Evolutionary conservation across 2,888 invertebrate species (phyloP).

Genomic region (Sicus ferrugineus): DNA sequence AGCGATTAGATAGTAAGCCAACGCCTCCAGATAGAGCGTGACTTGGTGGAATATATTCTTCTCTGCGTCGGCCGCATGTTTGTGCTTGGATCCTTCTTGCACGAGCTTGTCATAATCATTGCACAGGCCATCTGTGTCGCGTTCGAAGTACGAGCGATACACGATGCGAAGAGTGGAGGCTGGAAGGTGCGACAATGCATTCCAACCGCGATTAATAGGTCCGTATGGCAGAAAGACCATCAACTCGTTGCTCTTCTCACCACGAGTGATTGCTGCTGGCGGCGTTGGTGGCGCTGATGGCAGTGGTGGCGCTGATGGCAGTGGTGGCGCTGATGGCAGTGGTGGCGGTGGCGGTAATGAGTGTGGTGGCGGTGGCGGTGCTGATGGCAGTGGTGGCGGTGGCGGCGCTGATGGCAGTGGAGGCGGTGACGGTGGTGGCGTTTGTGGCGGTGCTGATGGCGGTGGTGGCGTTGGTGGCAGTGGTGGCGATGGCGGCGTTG

Average conservation of each 20-base stretch:
- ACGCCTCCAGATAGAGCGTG: slow-evolving; percentile 91
- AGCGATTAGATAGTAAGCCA: slow-evolving; percentile 89
- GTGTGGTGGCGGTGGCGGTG: too few relatives aligned
- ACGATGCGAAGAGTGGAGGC: slow-evolving; percentile 49
- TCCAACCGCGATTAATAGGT: not conserved
- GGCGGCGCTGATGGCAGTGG: too few relatives aligned
- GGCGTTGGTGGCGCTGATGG: too few relatives aligned
- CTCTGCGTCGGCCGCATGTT: slow-evolving; percentile 86
- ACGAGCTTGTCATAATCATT: slow-evolving; percentile 70
- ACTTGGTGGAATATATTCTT: slow-evolving; percentile 84
- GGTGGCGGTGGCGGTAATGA: slow-evolving; percentile 39
- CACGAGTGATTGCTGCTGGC: slow-evolving; percentile 34
- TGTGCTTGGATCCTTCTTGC: slow-evolving; percentile 83
- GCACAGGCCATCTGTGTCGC: slow-evolving; percentile 57
- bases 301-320: slow-evolving; percentile 39
- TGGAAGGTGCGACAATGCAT: slow-evolving; percentile 26
- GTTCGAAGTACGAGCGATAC: slow-evolving; percentile 63
- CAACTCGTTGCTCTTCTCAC: slow-evolving; percentile 17
- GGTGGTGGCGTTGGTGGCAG: too few relatives aligned
- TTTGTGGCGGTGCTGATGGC: too few relatives aligned
- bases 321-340: too few relatives aligned
- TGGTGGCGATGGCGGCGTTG: too few relatives aligned
- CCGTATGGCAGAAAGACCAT: not conserved
- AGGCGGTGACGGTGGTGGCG: too few relatives aligned
- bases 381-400: too few relatives aligned